Conservation (phyloP, 1,140 invertebrate genomes). For the Dendroctonus valens region DNA sequence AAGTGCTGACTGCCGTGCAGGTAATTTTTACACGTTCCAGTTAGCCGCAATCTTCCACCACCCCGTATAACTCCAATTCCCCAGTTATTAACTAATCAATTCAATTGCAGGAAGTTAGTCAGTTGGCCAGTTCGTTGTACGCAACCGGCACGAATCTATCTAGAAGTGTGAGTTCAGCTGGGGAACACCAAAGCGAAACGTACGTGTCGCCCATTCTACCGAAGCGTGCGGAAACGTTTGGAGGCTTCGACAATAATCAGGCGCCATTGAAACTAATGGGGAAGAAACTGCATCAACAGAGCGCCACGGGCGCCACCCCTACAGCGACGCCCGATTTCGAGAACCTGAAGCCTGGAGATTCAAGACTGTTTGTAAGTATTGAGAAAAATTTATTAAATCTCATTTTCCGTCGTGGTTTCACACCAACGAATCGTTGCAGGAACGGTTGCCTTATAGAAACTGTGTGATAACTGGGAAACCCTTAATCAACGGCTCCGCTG, state of each 20-base stretch:
- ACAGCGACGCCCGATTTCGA: conserved; percentile 47
- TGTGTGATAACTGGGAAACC: conserved; percentile 46
- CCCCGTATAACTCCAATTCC: neutral
- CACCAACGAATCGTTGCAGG: conserved; percentile 43
- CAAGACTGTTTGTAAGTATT: conserved; percentile 47
- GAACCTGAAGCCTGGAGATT: conserved; percentile 47
- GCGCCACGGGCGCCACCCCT: conserved; percentile 37
- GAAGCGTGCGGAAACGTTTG: conserved; percentile 90
- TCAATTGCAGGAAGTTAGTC: conserved; percentile 63
- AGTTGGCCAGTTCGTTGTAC: conserved; percentile 69
- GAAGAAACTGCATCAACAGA: conserved; percentile 43
- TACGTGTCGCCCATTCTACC: conserved; percentile 82
- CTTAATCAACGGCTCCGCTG: conserved; percentile 44
- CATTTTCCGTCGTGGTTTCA: neutral
- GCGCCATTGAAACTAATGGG: conserved; percentile 45
- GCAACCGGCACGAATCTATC: conserved; percentile 74
- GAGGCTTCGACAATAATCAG: conserved; percentile 81
- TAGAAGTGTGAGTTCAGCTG: conserved; percentile 86
- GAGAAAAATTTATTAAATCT: neutral
- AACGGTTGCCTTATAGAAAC: conserved; percentile 56
- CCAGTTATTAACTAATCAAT: neutral
- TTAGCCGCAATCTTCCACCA: no score
- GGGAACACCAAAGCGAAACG: conserved; percentile 81
- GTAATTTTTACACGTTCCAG: no score
- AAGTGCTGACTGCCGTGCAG: conserved; percentile 68